Base-by-base conservation (phyloP, 1,140 invertebrate species). In the Drosophila punjabiensis region DNA sequence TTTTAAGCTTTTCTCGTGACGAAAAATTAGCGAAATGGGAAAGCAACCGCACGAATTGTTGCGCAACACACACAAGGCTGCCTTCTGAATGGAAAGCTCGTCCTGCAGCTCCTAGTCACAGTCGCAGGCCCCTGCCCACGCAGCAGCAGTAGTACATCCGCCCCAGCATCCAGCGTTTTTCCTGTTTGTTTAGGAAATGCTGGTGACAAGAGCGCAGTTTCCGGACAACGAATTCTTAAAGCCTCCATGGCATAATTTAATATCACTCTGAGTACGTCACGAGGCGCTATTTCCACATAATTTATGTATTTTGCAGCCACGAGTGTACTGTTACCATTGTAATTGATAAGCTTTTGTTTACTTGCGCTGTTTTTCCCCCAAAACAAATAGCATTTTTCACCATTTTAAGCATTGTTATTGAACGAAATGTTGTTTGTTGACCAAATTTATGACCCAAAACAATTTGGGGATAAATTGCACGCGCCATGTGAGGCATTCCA, bases 181-280 rank as follows among this genome's bases (percentile, higher is more conserved):
- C 20, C 32, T 62, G 56, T 37, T 74, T 74, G 56, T 62, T 75
- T 74, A 53, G 71, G 68, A 61, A 62, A 32, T 45, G 37, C 32
- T 43, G 69, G 70, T 37, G 18, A 41, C 68, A 69, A 71, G 48
- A 68, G 28, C 50, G 20, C 53, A 61, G 32, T 52, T 52, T 18
- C 16, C 37, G 30, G 45, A 6, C 16, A 32, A 9, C 5, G 48
- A 20, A 52, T 37, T 35, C 39, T 74, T 61, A 61, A 74, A 74
- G 70, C 55, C 53, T 20, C 35, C 13, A 8, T 24, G 28, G 18
- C 48, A 32, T 52, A 45, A 41, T 73, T 73, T 50, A 18, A 60
- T 35, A n/a, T 16, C 8, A 11, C 11, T 24, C 30, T 4, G 13
- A 13, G 9, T 13, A 56, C 53, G 33, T 56, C 33, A 56, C 18